A percentile compares a stretch with the other conserved stretches of the same genome.
These are phyloP conservation scores for Capromys pilorides DNA, from an alignment of 2,797 vertebrate genomes.

Conservation along the genomic window DNA sequence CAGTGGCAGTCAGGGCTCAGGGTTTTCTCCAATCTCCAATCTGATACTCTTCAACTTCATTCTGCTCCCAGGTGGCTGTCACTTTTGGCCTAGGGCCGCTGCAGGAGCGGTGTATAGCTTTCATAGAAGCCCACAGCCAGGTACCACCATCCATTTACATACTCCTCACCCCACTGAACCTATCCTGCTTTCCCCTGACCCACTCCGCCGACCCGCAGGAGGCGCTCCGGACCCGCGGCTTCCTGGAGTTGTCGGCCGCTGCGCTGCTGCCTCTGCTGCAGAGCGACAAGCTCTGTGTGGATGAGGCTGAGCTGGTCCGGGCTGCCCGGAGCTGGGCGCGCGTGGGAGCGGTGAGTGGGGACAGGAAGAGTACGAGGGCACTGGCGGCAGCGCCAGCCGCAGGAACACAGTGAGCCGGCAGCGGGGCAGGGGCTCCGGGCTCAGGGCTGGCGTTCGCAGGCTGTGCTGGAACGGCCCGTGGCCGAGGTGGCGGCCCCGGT, in stretches of 20 bases:
- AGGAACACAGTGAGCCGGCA: background rate
- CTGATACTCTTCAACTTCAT: background rate
- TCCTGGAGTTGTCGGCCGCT: conserved; percentile 85
- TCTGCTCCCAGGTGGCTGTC: conserved; percentile 84
- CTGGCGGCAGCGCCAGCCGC: background rate
- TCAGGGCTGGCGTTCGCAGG: conserved; percentile 78
- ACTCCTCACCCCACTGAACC: background rate
- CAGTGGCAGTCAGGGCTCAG: background rate
- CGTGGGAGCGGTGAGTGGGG: conserved; percentile 85
- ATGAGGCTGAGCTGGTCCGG: conserved; percentile 84
- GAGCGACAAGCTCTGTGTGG: conserved; percentile 83
- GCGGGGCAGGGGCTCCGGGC: background rate
- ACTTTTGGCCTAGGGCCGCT: conserved; percentile 85
- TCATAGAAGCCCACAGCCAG: conserved; percentile 84
- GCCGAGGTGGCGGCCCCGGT: conserved; percentile 84
- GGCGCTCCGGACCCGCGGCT: conserved; percentile 84
- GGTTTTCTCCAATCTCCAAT: background rate
- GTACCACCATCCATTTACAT: conserved; percentile 71
- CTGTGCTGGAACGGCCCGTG: conserved; percentile 84
- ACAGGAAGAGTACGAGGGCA: background rate
- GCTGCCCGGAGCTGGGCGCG: conserved; percentile 86
- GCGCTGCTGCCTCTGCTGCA: conserved; percentile 83
- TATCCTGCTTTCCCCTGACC: background rate
- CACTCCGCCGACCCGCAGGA: conserved; percentile 80
- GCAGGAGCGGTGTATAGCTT: conserved; percentile 85